phyloP scores from a whole-genome alignment of 2,113 vertebrate species.

The Zapornia atra region DNA sequence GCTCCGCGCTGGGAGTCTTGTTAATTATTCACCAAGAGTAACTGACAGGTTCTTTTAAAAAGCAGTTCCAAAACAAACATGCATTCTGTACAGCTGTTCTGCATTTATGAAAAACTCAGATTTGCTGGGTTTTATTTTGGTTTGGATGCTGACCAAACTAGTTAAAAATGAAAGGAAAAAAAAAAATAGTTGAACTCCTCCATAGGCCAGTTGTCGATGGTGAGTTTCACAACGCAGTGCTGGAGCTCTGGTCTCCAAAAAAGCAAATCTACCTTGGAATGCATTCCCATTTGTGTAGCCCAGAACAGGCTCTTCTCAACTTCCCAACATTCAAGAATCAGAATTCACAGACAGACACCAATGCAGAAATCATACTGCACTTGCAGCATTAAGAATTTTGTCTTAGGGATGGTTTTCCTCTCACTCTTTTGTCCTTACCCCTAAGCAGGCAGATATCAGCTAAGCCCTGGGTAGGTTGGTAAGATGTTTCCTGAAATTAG shows the following conservation, averaged over 20 bases:
- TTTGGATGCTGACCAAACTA: not conserved
- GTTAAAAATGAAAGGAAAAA: not conserved
- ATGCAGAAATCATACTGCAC: not conserved
- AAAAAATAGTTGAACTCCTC: not conserved
- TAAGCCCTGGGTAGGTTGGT: not conserved
- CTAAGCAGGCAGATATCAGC: not conserved
- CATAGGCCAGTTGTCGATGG: not conserved
- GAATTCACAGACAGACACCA: not conserved
- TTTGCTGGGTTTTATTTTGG: not conserved
- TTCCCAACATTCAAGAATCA: not conserved
- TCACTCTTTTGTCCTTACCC: not conserved
- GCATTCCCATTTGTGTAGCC: not conserved
- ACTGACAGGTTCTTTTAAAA: not conserved
- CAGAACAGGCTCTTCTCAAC: not conserved
- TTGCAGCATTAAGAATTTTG: not conserved
- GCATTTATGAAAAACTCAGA: not conserved
- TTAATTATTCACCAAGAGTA: not conserved
- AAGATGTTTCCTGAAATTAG: not conserved
- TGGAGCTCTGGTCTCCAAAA: not conserved
- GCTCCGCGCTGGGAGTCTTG: not conserved
- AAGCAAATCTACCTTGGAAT: not conserved
- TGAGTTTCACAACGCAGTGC: not conserved
- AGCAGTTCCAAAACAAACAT: not conserved
- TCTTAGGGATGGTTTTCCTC: not conserved
- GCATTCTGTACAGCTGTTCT: not conserved